Conservation (phyloP, 23 tunicate genomes). For the Diplosoma virens region DNA sequence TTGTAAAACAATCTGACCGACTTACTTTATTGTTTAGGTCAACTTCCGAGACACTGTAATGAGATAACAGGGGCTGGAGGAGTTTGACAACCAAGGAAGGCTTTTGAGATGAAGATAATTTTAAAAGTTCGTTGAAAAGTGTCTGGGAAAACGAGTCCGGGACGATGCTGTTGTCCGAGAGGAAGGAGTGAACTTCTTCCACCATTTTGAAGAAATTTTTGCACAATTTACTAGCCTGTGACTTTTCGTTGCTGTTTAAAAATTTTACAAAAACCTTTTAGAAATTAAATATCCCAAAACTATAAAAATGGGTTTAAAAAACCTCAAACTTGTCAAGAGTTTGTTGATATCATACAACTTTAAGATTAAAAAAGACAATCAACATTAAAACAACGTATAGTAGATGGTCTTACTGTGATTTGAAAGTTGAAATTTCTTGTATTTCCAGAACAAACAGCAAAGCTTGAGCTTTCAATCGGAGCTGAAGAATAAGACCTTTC, state of each 20-base stretch:
- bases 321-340: not conserved
- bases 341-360: not conserved
- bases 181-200: constrained; percentile 25
- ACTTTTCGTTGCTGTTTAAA: not conserved
- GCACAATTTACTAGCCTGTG: constrained; percentile 24
- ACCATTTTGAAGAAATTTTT: constrained; percentile 38
- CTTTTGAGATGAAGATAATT: constrained; percentile 46
- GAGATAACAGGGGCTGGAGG: constrained; percentile 67
- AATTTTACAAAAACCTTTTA: not conserved
- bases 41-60: constrained; percentile 77
- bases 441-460: constrained; percentile 71
- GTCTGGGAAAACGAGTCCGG: constrained; percentile 85
- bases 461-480: constrained; percentile 83
- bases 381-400: not conserved
- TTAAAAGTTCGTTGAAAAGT: constrained; percentile 73
- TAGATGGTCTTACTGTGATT: constrained; percentile 5
- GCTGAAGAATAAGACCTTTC: constrained; percentile 54
- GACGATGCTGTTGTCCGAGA: constrained; percentile 11
- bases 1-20: not conserved
- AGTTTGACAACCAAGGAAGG: constrained; percentile 67
- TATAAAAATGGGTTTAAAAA: not conserved
- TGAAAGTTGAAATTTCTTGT: constrained; percentile 39
- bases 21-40: constrained; percentile 63
- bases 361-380: not conserved
- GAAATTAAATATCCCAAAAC: not conserved